Evolutionary conservation across 2,888 invertebrate genomes (phyloP).

Genomic region (Dasysyrphus albostriatus): DNA sequence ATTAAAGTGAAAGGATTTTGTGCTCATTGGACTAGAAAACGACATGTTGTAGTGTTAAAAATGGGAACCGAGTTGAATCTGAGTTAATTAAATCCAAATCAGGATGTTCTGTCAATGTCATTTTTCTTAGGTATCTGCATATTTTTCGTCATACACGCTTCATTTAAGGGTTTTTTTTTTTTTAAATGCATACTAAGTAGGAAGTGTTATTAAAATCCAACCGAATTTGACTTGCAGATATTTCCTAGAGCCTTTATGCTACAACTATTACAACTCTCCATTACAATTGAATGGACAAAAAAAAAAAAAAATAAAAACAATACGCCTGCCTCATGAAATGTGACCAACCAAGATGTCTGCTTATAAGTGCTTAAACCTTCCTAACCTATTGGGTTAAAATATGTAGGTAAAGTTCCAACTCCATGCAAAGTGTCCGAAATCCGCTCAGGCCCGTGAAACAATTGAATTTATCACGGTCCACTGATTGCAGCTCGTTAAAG

Average conservation of each 20-base stretch:
- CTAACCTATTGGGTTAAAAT: slow-evolving; percentile 27
- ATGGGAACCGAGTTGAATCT: neutral
- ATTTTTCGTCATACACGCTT: neutral
- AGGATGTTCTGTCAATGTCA: slow-evolving; percentile 10
- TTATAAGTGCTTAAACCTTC: slow-evolving; percentile 10
- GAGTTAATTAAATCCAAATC: neutral
- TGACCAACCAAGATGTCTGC: slow-evolving; percentile 47
- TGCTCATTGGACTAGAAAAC: neutral
- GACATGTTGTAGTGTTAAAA: neutral
- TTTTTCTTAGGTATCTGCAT: neutral
- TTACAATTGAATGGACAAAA: slow-evolving; percentile 53
- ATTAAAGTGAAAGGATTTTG: slow-evolving; percentile 15
- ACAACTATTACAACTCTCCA: neutral
- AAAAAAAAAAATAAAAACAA: slow-evolving; percentile 44
- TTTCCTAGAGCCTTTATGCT: slow-evolving; percentile 49
- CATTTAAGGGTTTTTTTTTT: neutral
- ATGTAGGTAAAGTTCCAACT: neutral
- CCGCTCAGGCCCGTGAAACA: slow-evolving; percentile 59
- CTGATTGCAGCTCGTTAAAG: slow-evolving; percentile 72
- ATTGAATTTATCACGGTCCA: slow-evolving; percentile 75
- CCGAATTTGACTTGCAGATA: slow-evolving; percentile 25
- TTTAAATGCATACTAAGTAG: neutral
- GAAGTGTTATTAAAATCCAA: slow-evolving; percentile 47
- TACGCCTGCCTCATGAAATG: slow-evolving; percentile 61
- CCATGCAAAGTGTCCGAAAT: slow-evolving; percentile 64